These are phyloP conservation scores for Lipotes vexillifer DNA, from an alignment of 2,113 vertebrate species.

Conservation along the genomic window DNA sequence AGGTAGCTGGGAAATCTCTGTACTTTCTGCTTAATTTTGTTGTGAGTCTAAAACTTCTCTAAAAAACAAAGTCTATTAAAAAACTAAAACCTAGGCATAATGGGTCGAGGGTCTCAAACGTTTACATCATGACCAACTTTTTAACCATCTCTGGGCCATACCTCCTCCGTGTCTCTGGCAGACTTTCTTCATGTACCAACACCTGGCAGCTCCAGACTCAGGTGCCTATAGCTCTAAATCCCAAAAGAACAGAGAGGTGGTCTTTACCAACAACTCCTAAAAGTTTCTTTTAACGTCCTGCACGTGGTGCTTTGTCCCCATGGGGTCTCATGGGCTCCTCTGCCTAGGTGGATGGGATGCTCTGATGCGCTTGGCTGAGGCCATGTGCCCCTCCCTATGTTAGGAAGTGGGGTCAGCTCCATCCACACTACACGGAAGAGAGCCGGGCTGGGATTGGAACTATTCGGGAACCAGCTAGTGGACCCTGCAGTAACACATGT, in stretches of 20 bases:
- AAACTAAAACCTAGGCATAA: neutral
- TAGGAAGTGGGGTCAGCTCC: neutral
- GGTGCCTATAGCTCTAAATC: neutral
- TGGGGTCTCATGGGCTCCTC: fast-evolving
- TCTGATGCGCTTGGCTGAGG: neutral
- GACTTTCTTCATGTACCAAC: neutral
- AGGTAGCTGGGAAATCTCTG: neutral
- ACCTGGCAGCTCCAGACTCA: too few relatives aligned
- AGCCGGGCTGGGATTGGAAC: neutral
- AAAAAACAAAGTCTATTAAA: neutral
- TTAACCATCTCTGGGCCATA: neutral
- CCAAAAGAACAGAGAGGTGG: neutral
- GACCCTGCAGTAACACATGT: fast-evolving
- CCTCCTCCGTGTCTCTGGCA: too few relatives aligned
- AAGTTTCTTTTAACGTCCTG: neutral
- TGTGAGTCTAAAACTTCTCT: neutral
- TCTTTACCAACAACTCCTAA: neutral
- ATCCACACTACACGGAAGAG: neutral
- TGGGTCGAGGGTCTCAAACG: neutral
- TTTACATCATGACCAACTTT: fast-evolving
- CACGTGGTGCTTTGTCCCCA: neutral
- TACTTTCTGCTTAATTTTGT: neutral
- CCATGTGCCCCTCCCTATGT: fast-evolving
- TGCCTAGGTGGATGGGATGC: neutral
- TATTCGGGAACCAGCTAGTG: fast-evolving